phyloP scores from a whole-genome alignment of 2,113 vertebrate genomes.

The Pterocles gutturalis region DNA sequence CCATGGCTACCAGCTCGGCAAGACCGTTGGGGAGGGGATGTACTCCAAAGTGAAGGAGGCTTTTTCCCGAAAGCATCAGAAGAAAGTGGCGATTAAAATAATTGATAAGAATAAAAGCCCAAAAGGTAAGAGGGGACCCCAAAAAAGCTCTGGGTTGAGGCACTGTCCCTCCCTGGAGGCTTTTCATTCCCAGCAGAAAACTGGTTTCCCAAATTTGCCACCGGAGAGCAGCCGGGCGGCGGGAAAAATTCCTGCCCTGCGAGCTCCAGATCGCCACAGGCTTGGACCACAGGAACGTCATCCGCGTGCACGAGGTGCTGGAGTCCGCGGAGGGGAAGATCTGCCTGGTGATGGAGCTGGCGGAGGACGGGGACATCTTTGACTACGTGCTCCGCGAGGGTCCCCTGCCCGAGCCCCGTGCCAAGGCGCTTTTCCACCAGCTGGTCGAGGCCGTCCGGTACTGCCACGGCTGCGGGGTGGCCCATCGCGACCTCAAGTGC shows the following conservation, averaged over 20 bases:
- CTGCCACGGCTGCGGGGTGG: constrained; percentile 73
- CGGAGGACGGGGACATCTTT: constrained; percentile 77
- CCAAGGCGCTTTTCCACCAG: constrained; percentile 72
- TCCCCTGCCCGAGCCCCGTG: constrained; percentile 62
- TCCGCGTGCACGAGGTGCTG: constrained; percentile 72
- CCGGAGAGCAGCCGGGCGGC: accelerated
- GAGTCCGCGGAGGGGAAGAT: constrained; percentile 67
- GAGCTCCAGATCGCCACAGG: constrained; percentile 73
- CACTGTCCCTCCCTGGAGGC: accelerated
- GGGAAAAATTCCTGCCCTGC: constrained; percentile 73
- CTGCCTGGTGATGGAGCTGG: constrained; percentile 81
- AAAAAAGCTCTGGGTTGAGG: neutral
- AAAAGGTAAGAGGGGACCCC: constrained; percentile 64
- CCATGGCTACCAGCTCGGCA: constrained; percentile 76
- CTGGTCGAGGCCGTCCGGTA: constrained; percentile 75
- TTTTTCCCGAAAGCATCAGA: constrained; percentile 75
- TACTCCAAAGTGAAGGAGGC: constrained; percentile 82
- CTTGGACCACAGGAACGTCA: constrained; percentile 79
- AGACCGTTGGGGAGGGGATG: constrained; percentile 78
- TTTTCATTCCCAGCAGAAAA: neutral
- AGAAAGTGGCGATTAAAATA: constrained; percentile 81
- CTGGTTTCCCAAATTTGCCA: neutral
- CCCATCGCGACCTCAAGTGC: constrained; percentile 77
- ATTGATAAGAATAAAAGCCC: constrained; percentile 74
- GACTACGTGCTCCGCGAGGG: constrained; percentile 68